These are phyloP conservation scores for Cordylochernes scorpioides DNA, from an alignment of 2,888 invertebrate species.

Conservation along the genomic window DNA sequence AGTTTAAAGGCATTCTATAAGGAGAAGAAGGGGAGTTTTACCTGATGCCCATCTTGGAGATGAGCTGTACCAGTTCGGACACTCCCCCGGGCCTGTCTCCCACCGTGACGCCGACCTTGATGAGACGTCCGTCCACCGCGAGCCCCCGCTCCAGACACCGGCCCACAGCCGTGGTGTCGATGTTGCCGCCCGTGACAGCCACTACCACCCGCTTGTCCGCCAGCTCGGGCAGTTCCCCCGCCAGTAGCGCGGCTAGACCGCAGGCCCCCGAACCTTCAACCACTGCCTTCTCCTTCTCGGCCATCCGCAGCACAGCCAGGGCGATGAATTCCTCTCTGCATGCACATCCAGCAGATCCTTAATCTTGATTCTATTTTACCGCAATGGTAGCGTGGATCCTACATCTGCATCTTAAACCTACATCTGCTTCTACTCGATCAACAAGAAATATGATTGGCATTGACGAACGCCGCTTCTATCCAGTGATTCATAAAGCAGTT, in stretches of 20 bases:
- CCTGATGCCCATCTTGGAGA: slow-evolving; percentile 49
- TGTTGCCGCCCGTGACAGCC: slow-evolving; percentile 62
- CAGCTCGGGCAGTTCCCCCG: slow-evolving; percentile 49
- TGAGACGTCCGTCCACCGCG: slow-evolving; percentile 47
- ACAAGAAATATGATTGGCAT: no score
- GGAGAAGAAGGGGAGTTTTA: no score
- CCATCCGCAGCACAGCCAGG: slow-evolving; percentile 44
- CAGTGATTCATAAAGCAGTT: no score
- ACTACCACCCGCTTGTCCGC: slow-evolving; percentile 58
- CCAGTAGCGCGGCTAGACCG: slow-evolving; percentile 54
- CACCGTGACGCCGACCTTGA: slow-evolving; percentile 44
- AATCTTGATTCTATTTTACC: no score
- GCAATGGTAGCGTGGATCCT: no score
- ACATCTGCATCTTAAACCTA: no score
- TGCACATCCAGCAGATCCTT: no score
- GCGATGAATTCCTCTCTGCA: slow-evolving; percentile 41
- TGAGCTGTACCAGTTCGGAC: slow-evolving; percentile 47
- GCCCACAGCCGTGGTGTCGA: slow-evolving; percentile 67
- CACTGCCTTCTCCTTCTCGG: slow-evolving; percentile 61
- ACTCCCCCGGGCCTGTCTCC: slow-evolving; percentile 68
- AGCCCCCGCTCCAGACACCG: slow-evolving; percentile 61
- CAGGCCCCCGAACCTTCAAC: slow-evolving; percentile 74
- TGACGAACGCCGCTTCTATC: no score
- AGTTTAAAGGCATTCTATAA: no score
- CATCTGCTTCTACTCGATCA: no score